These are phyloP conservation scores for Zaprionus capensis DNA, from an alignment of 1,140 invertebrate species.

Conservation along the genomic window DNA sequence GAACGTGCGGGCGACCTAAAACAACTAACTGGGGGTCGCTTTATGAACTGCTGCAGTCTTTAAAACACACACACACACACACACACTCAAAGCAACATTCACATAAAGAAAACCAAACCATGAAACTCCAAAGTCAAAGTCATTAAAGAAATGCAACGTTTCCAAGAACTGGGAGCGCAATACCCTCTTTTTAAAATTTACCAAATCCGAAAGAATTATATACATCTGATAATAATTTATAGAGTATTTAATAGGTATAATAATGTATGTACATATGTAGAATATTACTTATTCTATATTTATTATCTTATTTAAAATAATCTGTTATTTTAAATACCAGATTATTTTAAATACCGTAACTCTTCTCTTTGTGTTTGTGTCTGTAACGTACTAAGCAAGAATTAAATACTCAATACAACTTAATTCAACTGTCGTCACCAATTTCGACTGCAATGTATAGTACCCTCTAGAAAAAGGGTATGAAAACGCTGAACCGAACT, in stretches of 20 bases:
- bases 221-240: too few species aligned
- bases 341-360: not conserved
- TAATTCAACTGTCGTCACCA: not conserved
- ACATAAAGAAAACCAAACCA: constrained; percentile 9
- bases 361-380: too few species aligned
- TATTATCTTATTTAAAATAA: not conserved
- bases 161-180: not conserved
- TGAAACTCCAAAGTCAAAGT: constrained; percentile 49
- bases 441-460: not conserved
- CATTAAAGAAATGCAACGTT: constrained; percentile 9
- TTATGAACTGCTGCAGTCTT: constrained; percentile 43
- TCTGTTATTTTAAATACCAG: not conserved
- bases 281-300: not conserved
- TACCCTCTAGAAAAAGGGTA: not conserved
- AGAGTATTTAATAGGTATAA: too few species aligned
- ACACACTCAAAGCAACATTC: not conserved
- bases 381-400: not conserved
- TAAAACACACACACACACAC: constrained; percentile 5
- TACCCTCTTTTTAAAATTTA: constrained; percentile 1
- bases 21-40: constrained; percentile 54
- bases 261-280: not conserved
- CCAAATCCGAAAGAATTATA: not conserved
- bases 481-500: constrained; percentile 27
- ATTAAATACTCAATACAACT: not conserved
- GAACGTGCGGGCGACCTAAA: constrained; percentile 47